A percentile compares a stretch with the other conserved stretches of the same genome.
Conservation (phyloP, 92 coral and sea anemone species). For the Siderastrea siderea region DNA sequence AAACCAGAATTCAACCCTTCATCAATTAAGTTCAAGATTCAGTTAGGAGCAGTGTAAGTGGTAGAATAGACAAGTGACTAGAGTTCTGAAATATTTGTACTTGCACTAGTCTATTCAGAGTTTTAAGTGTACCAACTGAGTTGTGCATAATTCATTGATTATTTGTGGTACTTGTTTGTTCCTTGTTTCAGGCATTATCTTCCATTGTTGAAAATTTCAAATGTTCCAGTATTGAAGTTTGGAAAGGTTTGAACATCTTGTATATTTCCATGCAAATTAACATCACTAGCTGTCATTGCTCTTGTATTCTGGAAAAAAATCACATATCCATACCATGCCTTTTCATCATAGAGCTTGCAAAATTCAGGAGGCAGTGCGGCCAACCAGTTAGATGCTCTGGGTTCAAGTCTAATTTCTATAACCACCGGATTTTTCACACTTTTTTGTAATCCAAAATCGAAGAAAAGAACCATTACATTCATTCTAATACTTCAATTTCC, state of each 20-base stretch:
- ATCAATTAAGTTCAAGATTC: conserved; percentile 97
- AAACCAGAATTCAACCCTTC: conserved; percentile 99
- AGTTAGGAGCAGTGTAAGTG: conserved; percentile 94
- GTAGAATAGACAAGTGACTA: not conserved
- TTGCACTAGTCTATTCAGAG: not conserved
- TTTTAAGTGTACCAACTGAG: too few relatives aligned
- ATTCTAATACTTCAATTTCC: too few relatives aligned
- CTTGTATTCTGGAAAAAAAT: too few relatives aligned
- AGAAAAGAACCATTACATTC: too few relatives aligned
- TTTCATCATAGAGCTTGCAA: too few relatives aligned
- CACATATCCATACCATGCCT: too few relatives aligned
- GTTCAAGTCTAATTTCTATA: too few relatives aligned
- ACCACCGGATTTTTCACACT: too few relatives aligned
- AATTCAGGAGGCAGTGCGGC: too few relatives aligned
- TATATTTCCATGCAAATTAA: not conserved
- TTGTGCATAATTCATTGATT: too few relatives aligned
- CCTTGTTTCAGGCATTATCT: conserved; percentile 80
- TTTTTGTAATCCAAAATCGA: too few relatives aligned
- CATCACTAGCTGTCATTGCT: not conserved
- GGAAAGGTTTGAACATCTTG: conserved; percentile 66
- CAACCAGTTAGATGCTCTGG: too few relatives aligned
- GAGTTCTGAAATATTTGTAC: not conserved
- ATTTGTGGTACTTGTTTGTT: not conserved
- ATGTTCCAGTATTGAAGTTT: conserved; percentile 72
- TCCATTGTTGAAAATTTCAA: conserved; percentile 82